phyloP scores from a whole-genome alignment of 2,888 invertebrate species.

The Argyra leucocephala region DNA sequence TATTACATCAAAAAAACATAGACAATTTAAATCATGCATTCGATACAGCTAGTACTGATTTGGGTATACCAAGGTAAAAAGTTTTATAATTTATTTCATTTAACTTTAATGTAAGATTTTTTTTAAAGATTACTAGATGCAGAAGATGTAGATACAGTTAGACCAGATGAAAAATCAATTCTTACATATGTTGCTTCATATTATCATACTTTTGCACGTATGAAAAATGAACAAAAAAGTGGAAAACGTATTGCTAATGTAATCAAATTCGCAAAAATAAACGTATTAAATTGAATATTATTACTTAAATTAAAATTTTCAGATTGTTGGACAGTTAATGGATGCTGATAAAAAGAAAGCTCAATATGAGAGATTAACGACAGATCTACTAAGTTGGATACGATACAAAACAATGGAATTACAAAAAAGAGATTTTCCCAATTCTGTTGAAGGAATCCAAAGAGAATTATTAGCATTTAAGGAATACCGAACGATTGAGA shows the following conservation, averaged over 20 bases:
- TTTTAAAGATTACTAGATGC: slow-evolving; percentile 70
- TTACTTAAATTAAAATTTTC: background rate
- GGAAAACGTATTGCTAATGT: slow-evolving; percentile 96
- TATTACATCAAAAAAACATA: slow-evolving; percentile 75
- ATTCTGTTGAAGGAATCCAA: slow-evolving; percentile 90
- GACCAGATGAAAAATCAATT: slow-evolving; percentile 96
- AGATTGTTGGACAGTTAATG: slow-evolving; percentile 95
- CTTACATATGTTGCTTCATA: slow-evolving; percentile 98
- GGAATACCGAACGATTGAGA: slow-evolving; percentile 91
- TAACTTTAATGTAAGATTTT: background rate
- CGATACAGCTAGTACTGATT: slow-evolving; percentile 82
- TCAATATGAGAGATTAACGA: slow-evolving; percentile 76
- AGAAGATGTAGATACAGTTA: slow-evolving; percentile 88
- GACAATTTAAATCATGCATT: slow-evolving; percentile 97
- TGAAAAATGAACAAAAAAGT: slow-evolving; percentile 98
- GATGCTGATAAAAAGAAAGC: slow-evolving; percentile 86
- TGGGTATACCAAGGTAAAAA: slow-evolving; percentile 68
- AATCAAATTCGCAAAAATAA: slow-evolving; percentile 37
- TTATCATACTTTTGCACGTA: slow-evolving; percentile 97
- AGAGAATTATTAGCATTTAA: slow-evolving; percentile 81
- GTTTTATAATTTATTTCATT: slow-evolving; percentile 1
- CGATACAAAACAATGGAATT: slow-evolving; percentile 70
- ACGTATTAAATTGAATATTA: too few species aligned
- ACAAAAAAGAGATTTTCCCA: slow-evolving; percentile 82
- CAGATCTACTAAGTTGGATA: slow-evolving; percentile 89